Conservation (phyloP, 2,113 vertebrate species). For the Albula goreensis region DNA sequence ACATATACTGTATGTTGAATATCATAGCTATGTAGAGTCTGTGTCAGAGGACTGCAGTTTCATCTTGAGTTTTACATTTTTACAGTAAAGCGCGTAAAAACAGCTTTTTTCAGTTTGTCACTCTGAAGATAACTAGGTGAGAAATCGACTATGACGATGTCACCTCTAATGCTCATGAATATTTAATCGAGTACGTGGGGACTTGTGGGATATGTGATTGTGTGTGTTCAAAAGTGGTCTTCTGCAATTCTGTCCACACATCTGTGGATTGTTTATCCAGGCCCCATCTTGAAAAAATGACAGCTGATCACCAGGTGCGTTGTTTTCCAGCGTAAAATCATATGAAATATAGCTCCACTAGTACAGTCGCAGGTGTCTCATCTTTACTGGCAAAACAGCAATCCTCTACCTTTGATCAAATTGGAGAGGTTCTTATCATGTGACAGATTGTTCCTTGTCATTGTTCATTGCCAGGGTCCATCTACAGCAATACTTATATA, state of each 20-base stretch:
- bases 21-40: too few species aligned
- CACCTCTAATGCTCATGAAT: neutral
- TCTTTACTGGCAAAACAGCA: too few species aligned
- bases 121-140: too few species aligned
- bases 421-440: too few species aligned
- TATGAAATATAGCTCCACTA: neutral
- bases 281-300: neutral
- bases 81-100: neutral
- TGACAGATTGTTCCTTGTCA: too few species aligned
- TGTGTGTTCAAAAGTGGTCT: neutral
- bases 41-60: too few species aligned
- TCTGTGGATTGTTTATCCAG: neutral
- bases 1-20: too few species aligned
- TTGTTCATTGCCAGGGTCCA: too few species aligned
- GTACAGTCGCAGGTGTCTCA: neutral
- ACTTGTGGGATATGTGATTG: neutral
- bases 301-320: neutral
- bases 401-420: too few species aligned
- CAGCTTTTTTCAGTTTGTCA: neutral
- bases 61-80: neutral
- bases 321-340: neutral
- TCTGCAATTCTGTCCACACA: too few species aligned
- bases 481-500: too few species aligned
- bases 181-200: neutral
- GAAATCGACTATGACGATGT: neutral